Percentiles rank a stretch among this genome's conserved stretches.
Conservation (phyloP, 2,888 invertebrate genomes). For the Nycteola revayana region DNA sequence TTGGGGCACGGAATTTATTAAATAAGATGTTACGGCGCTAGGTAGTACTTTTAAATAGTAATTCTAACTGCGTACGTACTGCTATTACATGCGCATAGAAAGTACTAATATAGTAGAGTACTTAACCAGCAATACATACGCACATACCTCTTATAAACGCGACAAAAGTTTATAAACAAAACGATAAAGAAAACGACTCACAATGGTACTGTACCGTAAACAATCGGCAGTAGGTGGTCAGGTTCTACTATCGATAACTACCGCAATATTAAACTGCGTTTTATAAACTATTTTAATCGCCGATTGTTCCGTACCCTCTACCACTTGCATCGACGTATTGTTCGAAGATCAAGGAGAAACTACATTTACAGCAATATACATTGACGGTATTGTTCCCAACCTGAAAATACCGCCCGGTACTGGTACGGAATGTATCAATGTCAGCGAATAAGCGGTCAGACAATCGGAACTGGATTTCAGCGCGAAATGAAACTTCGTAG, state of each 20-base stretch:
- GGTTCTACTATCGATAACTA: constrained; percentile 47
- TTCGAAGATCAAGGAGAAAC: constrained; percentile 45
- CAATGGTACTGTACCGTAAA: constrained; percentile 29
- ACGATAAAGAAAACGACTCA: constrained; percentile 31
- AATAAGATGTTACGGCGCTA: too few species aligned
- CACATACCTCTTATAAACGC: too few species aligned
- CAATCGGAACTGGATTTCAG: constrained; percentile 48
- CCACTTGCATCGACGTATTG: constrained; percentile 64
- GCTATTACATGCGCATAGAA: too few species aligned
- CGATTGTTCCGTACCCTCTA: constrained; percentile 68
- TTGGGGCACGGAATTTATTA: too few species aligned
- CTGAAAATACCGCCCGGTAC: constrained; percentile 41
- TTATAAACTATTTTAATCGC: constrained; percentile 74
- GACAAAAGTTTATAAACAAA: constrained; percentile 28
- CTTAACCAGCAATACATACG: too few species aligned
- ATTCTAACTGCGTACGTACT: too few species aligned
- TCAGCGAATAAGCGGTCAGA: constrained; percentile 48
- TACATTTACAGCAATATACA: constrained; percentile 45
- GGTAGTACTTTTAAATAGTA: too few species aligned
- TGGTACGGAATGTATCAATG: constrained; percentile 57
- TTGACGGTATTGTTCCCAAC: constrained; percentile 51
- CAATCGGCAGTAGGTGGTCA: constrained; percentile 29
- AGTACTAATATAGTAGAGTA: too few species aligned
- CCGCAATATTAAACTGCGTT: constrained; percentile 56
- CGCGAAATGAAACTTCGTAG: constrained; percentile 63